Evolutionary conservation across 2,113 vertebrate species (phyloP), one percentile per base, ranked within the genome.

Genomic region (Corythoichthys intestinalis): DNA sequence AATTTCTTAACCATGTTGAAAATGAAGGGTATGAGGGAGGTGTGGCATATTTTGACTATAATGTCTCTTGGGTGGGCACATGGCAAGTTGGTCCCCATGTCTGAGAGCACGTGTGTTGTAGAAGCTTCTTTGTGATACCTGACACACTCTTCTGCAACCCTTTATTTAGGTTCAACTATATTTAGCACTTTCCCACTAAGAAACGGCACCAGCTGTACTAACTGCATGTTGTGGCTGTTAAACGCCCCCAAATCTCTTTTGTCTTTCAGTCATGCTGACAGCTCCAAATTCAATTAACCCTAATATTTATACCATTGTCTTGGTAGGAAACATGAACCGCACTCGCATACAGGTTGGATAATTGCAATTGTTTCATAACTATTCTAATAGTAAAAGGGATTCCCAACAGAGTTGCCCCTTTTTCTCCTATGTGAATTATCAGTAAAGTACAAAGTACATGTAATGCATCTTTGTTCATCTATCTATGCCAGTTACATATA

Each of bases 191-290:
- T 92, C 91, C 88, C 89, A 92, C 78, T 93, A 91, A 93, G 93
- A 92, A 93, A 93, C 91, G 92, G 92, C 91, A 93, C 92, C 92
- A 93, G 88, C 92, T 93, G 92, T 89, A 85, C 81, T 80, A 82
- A 80, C 72, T 82, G 72, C 87, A 83, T 88, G 88, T 92, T 88
- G 86, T 91, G 87, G 86, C 81, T 80, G 74, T 85, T 35, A 71
- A 72, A 46, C 65, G 68, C 71, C 71, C 70, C 73, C 73, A 68
- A 48, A 28, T 20, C 79, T 44, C 71, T 71, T 65, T 67, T 76
- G 78, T 74, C 86, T 85, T 85, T 84, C 76, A 77, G 80, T 82
- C 82, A 85, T 70, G 81, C 85, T 86, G 75, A 77, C 73, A 76
- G 69, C 75, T 71, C 76, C 79, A 75, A 44, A 90, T 89, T 85